A percentile compares a stretch with the other conserved stretches of the same genome.
These are phyloP conservation scores for Tortrix viridana DNA, from an alignment of 2,888 invertebrate species.

Conservation along the genomic window DNA sequence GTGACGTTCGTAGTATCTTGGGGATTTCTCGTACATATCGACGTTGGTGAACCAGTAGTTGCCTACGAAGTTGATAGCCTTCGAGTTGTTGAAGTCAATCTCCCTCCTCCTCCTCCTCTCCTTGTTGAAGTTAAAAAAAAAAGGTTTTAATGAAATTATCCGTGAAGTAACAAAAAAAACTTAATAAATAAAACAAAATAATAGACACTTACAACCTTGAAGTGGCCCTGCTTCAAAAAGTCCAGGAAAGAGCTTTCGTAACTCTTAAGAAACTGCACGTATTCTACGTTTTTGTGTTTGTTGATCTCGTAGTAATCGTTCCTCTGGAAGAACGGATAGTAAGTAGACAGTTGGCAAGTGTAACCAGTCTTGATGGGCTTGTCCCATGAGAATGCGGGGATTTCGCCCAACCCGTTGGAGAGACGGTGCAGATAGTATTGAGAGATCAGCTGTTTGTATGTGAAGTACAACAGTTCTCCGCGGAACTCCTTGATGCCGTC, in stretches of 20 bases:
- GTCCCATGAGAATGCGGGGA: conserved; percentile 83
- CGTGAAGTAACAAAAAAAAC: conserved; percentile 10
- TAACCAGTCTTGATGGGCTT: conserved; percentile 79
- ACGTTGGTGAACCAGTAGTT: conserved; percentile 84
- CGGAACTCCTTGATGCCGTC: conserved; percentile 81
- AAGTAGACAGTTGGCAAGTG: conserved; percentile 53
- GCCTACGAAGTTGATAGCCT: conserved; percentile 82
- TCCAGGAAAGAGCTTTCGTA: conserved; percentile 83
- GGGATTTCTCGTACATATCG: conserved; percentile 68
- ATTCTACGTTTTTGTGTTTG: conserved; percentile 74
- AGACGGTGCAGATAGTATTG: conserved; percentile 89
- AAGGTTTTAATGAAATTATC: conserved; percentile 27
- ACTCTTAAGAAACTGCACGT: conserved; percentile 81
- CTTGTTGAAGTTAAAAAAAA: conserved; percentile 57
- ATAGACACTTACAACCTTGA: conserved; percentile 82
- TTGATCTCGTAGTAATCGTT: conserved; percentile 85
- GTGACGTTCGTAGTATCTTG: conserved; percentile 74
- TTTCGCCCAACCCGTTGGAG: conserved; percentile 85
- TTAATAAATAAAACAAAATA: conserved; percentile 11
- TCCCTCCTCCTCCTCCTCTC: conserved; percentile 66
- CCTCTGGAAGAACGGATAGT: conserved; percentile 82
- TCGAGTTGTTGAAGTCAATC: conserved; percentile 60
- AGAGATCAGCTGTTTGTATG: conserved; percentile 87
- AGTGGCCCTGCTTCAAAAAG: conserved; percentile 80
- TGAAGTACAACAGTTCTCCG: conserved; percentile 87